Evolutionary conservation across 2,888 invertebrate species (phyloP).

Genomic region (Callosobruchus maculatus): DNA sequence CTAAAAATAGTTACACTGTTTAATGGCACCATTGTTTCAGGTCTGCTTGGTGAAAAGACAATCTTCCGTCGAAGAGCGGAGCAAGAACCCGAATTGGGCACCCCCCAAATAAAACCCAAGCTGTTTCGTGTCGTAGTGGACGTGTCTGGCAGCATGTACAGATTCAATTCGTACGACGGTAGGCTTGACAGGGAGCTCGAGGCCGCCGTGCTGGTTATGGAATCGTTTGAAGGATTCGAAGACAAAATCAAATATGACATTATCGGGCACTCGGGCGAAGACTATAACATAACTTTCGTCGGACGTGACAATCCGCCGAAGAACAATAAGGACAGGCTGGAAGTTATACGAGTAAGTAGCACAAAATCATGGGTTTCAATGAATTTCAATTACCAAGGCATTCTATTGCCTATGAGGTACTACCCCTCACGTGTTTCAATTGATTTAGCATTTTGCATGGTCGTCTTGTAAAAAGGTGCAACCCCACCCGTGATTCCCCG

Average conservation of each 20-base stretch:
- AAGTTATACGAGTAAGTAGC: conserved; percentile 63
- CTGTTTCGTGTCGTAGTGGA: conserved; percentile 82
- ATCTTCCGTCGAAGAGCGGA: conserved; percentile 84
- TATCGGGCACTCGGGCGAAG: conserved; percentile 92
- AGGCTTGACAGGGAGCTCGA: conserved; percentile 89
- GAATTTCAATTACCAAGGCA: too few species aligned
- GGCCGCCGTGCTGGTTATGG: conserved; percentile 84
- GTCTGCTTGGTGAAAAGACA: conserved; percentile 85
- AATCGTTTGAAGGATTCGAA: conserved; percentile 85
- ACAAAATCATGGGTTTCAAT: too few species aligned
- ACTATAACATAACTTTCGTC: conserved; percentile 68
- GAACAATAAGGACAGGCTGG: conserved; percentile 83
- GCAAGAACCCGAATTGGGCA: conserved; percentile 83
- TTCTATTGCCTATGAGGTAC: too few species aligned
- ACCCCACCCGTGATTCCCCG: too few species aligned
- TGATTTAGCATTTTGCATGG: too few species aligned
- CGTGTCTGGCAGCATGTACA: conserved; percentile 96
- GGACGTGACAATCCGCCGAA: conserved; percentile 69
- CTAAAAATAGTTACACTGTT: too few species aligned
- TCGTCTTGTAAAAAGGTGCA: too few species aligned
- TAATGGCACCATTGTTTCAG: conserved; percentile 44
- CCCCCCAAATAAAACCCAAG: conserved; percentile 86
- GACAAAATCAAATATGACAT: conserved; percentile 89
- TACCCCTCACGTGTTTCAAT: too few species aligned
- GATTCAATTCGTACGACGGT: conserved; percentile 87